Evolutionary conservation across 2,113 vertebrate genomes (phyloP).

Genomic region (Pteronura brasiliensis): DNA sequence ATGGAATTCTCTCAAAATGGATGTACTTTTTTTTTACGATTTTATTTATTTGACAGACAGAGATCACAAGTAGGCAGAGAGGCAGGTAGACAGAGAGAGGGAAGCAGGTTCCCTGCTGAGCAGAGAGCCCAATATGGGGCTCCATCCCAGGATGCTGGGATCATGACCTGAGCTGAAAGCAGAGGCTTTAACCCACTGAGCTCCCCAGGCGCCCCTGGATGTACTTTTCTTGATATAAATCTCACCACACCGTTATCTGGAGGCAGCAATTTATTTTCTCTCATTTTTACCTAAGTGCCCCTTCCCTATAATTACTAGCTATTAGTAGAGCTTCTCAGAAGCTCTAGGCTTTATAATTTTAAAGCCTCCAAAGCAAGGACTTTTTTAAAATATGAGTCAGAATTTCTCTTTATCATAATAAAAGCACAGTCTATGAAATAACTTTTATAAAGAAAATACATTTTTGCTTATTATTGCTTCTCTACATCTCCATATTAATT

Average conservation of each 20-base stretch:
- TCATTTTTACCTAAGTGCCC: not conserved
- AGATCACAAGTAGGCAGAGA: too few relatives aligned
- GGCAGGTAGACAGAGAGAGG: too few relatives aligned
- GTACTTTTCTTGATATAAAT: not conserved
- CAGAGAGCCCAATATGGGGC: too few relatives aligned
- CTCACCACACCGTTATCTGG: not conserved
- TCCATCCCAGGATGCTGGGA: too few relatives aligned
- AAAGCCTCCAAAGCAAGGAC: not conserved
- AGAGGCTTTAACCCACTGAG: too few relatives aligned
- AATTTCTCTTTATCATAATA: not conserved
- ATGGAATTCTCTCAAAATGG: not conserved
- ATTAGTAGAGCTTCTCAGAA: not conserved
- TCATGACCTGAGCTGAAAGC: too few relatives aligned
- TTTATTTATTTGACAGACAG: too few relatives aligned
- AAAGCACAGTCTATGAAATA: slow-evolving; percentile 10
- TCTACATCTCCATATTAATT: not conserved
- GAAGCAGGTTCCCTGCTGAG: too few relatives aligned
- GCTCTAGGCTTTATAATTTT: not conserved
- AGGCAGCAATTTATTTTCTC: slow-evolving; percentile 3
- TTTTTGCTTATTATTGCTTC: not conserved
- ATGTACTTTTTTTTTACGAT: not conserved
- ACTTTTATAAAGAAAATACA: not conserved
- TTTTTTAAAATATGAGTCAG: slow-evolving; percentile 11
- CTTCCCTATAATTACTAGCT: not conserved
- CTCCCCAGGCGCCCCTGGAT: not conserved